Percentiles rank a stretch among this genome's conserved stretches.
These are phyloP conservation scores for Actinia tenebrosa DNA, from an alignment of 64 coral and sea anemone species.

Conservation along the genomic window DNA sequence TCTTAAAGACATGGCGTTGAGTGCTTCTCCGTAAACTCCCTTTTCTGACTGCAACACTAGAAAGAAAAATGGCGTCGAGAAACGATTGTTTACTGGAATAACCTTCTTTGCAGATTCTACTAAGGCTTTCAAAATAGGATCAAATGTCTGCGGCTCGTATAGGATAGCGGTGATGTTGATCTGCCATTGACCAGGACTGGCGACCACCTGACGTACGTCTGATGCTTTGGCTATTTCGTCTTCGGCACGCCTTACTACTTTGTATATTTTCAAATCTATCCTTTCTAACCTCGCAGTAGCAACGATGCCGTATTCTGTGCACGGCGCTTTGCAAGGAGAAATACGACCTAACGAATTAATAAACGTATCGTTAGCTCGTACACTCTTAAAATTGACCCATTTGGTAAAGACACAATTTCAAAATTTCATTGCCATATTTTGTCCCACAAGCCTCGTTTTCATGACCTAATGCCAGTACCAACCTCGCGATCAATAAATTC, in stretches of 20 bases:
- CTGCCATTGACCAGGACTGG: background rate
- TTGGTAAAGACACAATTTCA: no score
- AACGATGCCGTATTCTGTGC: constrained; percentile 3
- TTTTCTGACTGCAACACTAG: background rate
- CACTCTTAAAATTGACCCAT: no score
- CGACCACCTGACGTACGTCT: background rate
- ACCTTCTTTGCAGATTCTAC: background rate
- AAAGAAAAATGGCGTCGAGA: constrained; percentile 6
- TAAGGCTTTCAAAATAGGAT: background rate
- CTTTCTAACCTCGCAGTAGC: background rate
- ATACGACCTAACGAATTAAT: background rate
- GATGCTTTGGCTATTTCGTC: background rate
- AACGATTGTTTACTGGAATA: background rate
- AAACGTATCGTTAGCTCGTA: no score
- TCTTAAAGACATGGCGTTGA: background rate
- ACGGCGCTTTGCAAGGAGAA: background rate
- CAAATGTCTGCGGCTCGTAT: background rate
- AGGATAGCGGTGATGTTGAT: background rate
- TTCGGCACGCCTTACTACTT: background rate
- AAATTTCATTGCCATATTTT: no score
- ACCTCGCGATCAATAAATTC: no score
- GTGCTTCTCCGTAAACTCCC: background rate
- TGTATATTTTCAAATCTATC: background rate
- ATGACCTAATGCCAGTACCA: no score
- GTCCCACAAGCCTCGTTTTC: no score